Percentiles rank a stretch among this genome's conserved stretches.
Evolutionary conservation across 2,888 invertebrate genomes (phyloP).

Genomic region (Tuta absoluta): DNA sequence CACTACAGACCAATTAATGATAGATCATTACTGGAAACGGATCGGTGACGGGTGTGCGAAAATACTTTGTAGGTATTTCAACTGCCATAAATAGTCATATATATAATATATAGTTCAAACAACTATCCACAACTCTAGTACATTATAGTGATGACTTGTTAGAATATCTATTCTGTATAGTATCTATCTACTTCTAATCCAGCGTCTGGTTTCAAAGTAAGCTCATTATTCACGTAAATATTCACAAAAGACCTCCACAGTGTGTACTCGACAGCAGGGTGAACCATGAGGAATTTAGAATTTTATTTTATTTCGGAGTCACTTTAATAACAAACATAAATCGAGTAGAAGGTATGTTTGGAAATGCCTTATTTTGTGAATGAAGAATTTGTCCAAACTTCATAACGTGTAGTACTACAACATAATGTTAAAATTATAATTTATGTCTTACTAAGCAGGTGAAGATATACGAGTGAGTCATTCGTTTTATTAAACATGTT

Average conservation of each 20-base stretch:
- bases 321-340: constrained; percentile 61
- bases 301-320: constrained; percentile 64
- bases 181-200: constrained; percentile 6
- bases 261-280: constrained; percentile 52
- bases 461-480: constrained; percentile 79
- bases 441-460: constrained; percentile 81
- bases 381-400: constrained; percentile 79
- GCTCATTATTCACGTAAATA: constrained; percentile 52
- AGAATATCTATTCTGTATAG: too few relatives aligned
- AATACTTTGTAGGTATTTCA: too few relatives aligned
- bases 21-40: neutral
- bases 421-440: constrained; percentile 78
- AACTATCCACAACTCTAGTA: too few relatives aligned
- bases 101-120: too few relatives aligned
- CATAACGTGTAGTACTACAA: constrained; percentile 70
- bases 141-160: too few relatives aligned
- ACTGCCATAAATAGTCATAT: too few relatives aligned
- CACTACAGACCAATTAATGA: neutral
- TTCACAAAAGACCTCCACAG: constrained; percentile 52
- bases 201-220: constrained; percentile 39
- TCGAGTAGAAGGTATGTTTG: constrained; percentile 53
- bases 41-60: too few relatives aligned
- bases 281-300: constrained; percentile 57
- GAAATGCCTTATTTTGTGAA: constrained; percentile 75
- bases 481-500: constrained; percentile 81